Evolutionary conservation across 2,888 invertebrate genomes (phyloP), one percentile per base, ranked within the genome.

Genomic region (Pammene fasciana): DNA sequence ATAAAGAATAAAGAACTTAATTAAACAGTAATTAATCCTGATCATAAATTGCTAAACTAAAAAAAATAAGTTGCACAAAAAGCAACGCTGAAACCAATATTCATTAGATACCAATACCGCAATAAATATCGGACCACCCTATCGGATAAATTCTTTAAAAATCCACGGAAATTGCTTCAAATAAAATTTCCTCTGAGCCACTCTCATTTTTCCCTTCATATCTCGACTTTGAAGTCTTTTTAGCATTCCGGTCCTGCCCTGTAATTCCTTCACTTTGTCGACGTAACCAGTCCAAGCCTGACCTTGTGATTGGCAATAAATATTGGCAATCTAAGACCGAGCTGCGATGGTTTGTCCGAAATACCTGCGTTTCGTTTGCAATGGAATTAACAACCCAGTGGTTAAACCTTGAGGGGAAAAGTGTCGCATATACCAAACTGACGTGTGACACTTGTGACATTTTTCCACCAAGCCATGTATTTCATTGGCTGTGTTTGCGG

Each of bases 131-230:
- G 26, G 13, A 11, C 34, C 60, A 36, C 57, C 50, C 68, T 68
- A 68, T 26, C 52, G 45, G 68, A 68, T 68, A n/a, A 68, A 65
- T 68, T 65, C 64, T 59, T 68, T 65, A 68, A 68, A 68, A 68
- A 68, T 59, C 67, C 41, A 36, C 68, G 68, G 68, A 68, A 68
- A 68, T 68, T 68, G 64, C 68, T 68, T 59, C 64, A 59, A 68
- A 68, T 68, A 68, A 68, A 65, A 68, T 68, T 65, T 65, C 64
- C 68, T 68, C 64, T 13, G 43, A 46, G 64, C 64, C 64, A 65
- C 68, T 68, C 64, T 68, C 68, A 68, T 68, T 68, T 65, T 68
- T 68, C 68, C 68, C 34, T 54, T 45, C 64, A 16, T 57, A 62
- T 57, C 41, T 66, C 41, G 50, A 54, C 68, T 68, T 68, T 68